Evolutionary conservation across 1,140 invertebrate genomes (phyloP).

Genomic region (Magallana angulata): DNA sequence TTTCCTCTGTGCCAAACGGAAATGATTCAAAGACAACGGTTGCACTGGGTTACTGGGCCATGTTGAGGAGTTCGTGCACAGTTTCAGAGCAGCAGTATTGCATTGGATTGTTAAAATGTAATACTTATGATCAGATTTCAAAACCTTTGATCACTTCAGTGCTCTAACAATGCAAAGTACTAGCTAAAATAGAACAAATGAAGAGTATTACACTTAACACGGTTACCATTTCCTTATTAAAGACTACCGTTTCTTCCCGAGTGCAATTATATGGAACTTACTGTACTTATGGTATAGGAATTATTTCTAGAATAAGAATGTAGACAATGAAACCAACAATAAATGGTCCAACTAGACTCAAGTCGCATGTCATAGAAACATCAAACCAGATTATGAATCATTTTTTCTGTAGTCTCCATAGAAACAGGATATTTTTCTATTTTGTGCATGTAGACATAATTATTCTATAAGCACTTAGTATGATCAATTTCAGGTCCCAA

Average conservation of each 20-base stretch:
- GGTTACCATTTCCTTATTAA: no score
- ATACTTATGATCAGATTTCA: neutral
- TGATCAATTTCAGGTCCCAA: neutral
- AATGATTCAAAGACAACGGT: conserved; percentile 13
- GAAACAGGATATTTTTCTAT: conserved; percentile 5
- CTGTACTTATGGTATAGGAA: neutral
- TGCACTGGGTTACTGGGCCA: neutral
- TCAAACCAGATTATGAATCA: conserved; percentile 12
- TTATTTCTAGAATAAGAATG: neutral
- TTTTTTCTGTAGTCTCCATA: conserved; percentile 6
- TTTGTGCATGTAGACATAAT: neutral
- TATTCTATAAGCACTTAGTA: neutral
- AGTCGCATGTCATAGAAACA: neutral
- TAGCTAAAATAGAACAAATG: neutral
- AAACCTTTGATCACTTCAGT: neutral
- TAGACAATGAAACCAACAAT: neutral
- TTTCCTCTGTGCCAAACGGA: neutral
- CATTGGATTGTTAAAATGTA: neutral
- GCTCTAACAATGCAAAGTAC: neutral
- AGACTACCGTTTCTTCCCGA: no score
- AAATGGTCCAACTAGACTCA: conserved; percentile 5
- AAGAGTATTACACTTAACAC: neutral
- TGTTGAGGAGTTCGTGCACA: neutral
- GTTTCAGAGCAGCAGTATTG: neutral
- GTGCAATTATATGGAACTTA: neutral